Evolutionary conservation across 2,797 vertebrate genomes (phyloP).

Genomic region (Gambelia wislizenii): DNA sequence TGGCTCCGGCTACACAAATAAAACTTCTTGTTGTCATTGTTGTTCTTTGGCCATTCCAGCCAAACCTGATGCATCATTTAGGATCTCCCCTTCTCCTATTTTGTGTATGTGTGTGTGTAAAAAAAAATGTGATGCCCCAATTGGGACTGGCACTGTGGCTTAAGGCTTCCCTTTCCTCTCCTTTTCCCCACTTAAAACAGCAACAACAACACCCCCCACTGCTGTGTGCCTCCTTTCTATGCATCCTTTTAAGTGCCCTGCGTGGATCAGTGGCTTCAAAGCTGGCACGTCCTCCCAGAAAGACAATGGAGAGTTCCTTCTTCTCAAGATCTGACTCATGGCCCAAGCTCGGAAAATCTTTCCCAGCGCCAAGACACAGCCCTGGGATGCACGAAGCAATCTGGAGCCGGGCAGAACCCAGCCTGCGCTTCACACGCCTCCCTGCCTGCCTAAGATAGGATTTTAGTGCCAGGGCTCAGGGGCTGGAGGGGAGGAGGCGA

Average conservation of each 20-base stretch:
- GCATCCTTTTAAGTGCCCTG: background rate
- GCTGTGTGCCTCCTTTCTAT: background rate
- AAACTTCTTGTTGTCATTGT: too few species aligned
- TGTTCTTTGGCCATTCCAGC: too few species aligned
- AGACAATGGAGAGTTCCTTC: background rate
- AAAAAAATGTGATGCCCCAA: background rate
- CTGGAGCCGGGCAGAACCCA: background rate
- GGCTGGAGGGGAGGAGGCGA: too few species aligned
- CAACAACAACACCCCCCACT: background rate
- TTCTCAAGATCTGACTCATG: background rate
- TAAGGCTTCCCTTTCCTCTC: background rate
- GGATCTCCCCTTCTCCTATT: too few species aligned
- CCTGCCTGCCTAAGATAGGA: background rate
- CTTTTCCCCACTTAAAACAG: background rate
- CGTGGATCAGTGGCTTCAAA: background rate
- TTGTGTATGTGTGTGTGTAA: too few species aligned
- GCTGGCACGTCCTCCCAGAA: background rate
- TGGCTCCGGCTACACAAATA: too few species aligned
- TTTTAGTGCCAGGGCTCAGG: too few species aligned
- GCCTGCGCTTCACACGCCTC: background rate
- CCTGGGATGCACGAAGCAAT: background rate
- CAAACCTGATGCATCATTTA: too few species aligned
- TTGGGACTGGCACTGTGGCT: background rate
- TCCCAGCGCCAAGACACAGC: background rate
- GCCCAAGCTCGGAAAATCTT: background rate